Percentiles rank a stretch among this genome's conserved stretches.
phyloP scores from a whole-genome alignment of 2,797 vertebrate genomes.

The Myotis daubentonii region DNA sequence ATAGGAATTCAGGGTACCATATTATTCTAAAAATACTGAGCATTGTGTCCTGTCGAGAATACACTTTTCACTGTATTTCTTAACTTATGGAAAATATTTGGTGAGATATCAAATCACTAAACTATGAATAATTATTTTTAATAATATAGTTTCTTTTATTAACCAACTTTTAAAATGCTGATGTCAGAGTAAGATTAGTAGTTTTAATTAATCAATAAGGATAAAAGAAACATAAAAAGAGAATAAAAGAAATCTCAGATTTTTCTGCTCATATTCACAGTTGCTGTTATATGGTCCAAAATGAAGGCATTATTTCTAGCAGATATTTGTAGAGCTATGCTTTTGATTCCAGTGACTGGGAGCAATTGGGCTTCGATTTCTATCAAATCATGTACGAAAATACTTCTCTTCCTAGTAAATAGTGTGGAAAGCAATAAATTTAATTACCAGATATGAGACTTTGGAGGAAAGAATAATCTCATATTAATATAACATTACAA shows the following conservation, averaged over 20 bases:
- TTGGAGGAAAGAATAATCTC: neutral
- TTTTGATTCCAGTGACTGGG: neutral
- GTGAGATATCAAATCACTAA: neutral
- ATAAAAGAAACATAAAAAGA: neutral
- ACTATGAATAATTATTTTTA: neutral
- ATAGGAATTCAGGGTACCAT: neutral
- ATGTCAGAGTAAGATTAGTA: neutral
- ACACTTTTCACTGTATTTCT: neutral
- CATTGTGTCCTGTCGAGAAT: neutral
- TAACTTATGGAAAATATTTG: constrained; percentile 27
- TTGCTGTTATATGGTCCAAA: neutral
- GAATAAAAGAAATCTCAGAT: constrained; percentile 14
- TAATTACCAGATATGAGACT: constrained; percentile 24
- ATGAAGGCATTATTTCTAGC: neutral
- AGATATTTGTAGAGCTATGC: constrained; percentile 22
- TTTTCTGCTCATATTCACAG: neutral
- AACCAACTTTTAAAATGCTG: neutral
- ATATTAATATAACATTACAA: neutral
- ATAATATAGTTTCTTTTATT: neutral
- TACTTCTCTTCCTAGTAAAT: neutral
- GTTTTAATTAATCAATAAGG: neutral
- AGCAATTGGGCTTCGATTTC: neutral
- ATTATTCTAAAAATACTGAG: neutral
- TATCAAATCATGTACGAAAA: constrained; percentile 26
- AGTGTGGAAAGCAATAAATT: neutral